A percentile compares a stretch with the other conserved stretches of the same genome.
phyloP scores from a whole-genome alignment of 2,888 invertebrate species.

The Notodonta ziczac region DNA sequence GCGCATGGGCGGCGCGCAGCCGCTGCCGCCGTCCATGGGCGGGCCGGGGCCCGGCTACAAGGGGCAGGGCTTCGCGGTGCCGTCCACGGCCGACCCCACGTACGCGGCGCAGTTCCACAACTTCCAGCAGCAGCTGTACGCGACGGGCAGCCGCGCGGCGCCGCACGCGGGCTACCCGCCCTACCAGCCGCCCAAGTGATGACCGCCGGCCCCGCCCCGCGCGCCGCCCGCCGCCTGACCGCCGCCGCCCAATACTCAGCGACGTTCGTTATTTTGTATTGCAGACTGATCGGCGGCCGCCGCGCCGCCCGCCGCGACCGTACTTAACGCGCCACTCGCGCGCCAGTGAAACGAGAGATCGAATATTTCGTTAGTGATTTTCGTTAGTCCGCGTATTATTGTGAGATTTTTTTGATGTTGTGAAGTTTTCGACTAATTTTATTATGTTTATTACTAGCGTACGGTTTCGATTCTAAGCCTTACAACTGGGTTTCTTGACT shows the following conservation, averaged over 20 bases:
- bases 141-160: slow-evolving; percentile 86
- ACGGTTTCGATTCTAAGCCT: slow-evolving; percentile 51
- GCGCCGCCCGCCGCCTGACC: slow-evolving; percentile 24
- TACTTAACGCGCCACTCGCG: slow-evolving; percentile 39
- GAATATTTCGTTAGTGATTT: slow-evolving; percentile 63
- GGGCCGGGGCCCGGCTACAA: slow-evolving; percentile 88
- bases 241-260: slow-evolving; percentile 28
- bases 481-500: slow-evolving; percentile 64
- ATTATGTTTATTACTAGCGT: slow-evolving; percentile 48
- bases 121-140: slow-evolving; percentile 97
- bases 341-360: slow-evolving; percentile 46
- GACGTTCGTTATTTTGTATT: slow-evolving; percentile 36
- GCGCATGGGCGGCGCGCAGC: slow-evolving; percentile 86
- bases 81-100: slow-evolving; percentile 94
- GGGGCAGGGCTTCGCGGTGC: slow-evolving; percentile 92
- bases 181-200: slow-evolving; percentile 81
- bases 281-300: slow-evolving; percentile 28
- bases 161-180: slow-evolving; percentile 78
- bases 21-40: slow-evolving; percentile 91
- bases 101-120: slow-evolving; percentile 98
- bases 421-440: slow-evolving; percentile 55
- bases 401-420: slow-evolving; percentile 61
- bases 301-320: slow-evolving; percentile 22
- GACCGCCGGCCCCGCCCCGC: slow-evolving; percentile 38
- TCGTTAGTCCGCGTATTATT: slow-evolving; percentile 57